Percentiles rank a stretch among this genome's conserved stretches.
Evolutionary conservation across 2,797 vertebrate species (phyloP).

Genomic region (Botia almorhae): DNA sequence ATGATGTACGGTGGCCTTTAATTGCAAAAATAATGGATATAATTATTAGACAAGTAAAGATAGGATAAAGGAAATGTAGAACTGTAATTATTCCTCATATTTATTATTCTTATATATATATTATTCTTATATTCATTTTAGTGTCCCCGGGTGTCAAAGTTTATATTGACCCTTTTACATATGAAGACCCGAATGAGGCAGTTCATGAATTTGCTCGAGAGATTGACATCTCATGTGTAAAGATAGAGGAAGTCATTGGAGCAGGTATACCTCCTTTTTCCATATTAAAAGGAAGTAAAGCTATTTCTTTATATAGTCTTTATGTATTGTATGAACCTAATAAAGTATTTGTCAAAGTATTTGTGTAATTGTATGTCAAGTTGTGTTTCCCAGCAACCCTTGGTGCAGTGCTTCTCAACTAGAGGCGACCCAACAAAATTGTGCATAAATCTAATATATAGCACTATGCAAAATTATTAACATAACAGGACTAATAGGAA

Average conservation of each 20-base stretch:
- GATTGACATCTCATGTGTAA: conserved; percentile 98
- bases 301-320: not conserved
- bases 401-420: not conserved
- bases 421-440: not conserved
- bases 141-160: conserved; percentile 96
- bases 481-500: too few species aligned
- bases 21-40: too few species aligned
- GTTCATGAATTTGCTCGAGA: conserved; percentile 98
- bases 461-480: too few species aligned
- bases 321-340: not conserved
- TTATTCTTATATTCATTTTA: conserved; percentile 60
- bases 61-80: too few species aligned
- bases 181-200: conserved; percentile 96
- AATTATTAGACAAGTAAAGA: too few species aligned
- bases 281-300: conserved; percentile 35
- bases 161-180: conserved; percentile 98
- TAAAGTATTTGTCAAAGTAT: not conserved
- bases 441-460: too few species aligned
- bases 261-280: conserved; percentile 83
- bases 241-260: conserved; percentile 99
- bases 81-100: too few species aligned
- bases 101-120: not conserved
- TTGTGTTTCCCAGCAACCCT: not conserved
- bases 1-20: too few species aligned
- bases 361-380: not conserved